Evolutionary conservation across 2,888 invertebrate species (phyloP).

Genomic region (Zygothrica quintamaculata): DNA sequence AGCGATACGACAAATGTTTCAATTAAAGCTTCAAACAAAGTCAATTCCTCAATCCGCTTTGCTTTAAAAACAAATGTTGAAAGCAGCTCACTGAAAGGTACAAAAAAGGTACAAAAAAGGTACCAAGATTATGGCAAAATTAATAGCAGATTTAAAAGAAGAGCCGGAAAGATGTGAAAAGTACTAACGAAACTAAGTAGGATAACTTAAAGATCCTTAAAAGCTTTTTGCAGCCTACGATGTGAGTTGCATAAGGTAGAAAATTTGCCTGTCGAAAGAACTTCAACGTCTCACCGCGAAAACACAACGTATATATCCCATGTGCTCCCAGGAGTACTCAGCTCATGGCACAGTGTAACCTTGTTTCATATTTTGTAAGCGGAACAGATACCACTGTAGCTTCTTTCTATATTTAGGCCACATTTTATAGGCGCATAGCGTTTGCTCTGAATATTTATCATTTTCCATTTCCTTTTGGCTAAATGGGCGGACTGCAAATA

Average conservation of each 20-base stretch:
- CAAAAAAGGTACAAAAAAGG: too few species aligned
- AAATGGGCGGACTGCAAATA: conserved; percentile 33
- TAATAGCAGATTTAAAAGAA: too few species aligned
- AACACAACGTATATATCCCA: conserved; percentile 3
- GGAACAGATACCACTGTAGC: conserved; percentile 25
- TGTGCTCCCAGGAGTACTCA: conserved; percentile 5
- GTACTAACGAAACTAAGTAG: too few species aligned
- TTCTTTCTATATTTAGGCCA: conserved; percentile 36
- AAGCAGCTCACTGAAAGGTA: not conserved
- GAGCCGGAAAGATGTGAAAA: too few species aligned
- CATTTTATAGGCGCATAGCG: conserved; percentile 44
- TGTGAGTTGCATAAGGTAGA: not conserved
- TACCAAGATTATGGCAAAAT: too few species aligned
- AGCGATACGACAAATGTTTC: conserved; percentile 55
- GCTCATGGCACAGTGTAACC: conserved; percentile 26
- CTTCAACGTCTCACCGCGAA: too few species aligned
- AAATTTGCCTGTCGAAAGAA: too few species aligned
- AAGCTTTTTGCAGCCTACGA: too few species aligned
- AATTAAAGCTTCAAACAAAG: conserved; percentile 65
- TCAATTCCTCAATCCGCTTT: conserved; percentile 2
- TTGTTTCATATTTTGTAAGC: conserved; percentile 19
- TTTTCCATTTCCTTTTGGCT: conserved; percentile 35
- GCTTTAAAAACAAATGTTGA: not conserved
- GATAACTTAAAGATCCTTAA: too few species aligned
- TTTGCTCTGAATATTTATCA: conserved; percentile 18